Conservation (phyloP, 1,140 invertebrate genomes). For the Rhopalosiphum maidis region DNA sequence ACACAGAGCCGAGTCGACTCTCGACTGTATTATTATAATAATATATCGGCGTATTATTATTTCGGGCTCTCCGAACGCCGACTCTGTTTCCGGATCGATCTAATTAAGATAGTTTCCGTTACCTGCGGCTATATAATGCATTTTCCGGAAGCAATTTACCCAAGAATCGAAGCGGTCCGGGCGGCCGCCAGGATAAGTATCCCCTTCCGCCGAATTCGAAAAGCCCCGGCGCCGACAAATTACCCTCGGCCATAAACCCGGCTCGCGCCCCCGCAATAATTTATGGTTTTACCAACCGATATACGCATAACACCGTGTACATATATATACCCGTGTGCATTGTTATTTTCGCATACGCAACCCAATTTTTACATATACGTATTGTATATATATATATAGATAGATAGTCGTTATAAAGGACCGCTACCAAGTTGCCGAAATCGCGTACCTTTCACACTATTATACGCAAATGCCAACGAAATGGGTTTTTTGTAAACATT, state of each 20-base stretch:
- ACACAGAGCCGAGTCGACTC: neutral
- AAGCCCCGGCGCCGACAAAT: neutral
- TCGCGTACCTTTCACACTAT: neutral
- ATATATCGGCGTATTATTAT: neutral
- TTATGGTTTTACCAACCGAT: neutral
- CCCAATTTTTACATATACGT: neutral
- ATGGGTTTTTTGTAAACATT: neutral
- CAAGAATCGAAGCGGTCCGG: neutral
- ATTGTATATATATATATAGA: neutral
- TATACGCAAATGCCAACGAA: neutral
- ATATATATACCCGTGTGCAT: neutral
- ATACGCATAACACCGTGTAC: neutral
- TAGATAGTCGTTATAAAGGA: neutral
- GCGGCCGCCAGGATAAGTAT: neutral
- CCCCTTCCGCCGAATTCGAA: neutral
- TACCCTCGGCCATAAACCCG: neutral
- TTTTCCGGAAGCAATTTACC: slow-evolving; percentile 33
- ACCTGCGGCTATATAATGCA: neutral
- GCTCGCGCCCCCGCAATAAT: neutral
- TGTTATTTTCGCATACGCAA: neutral
- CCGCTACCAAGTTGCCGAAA: neutral
- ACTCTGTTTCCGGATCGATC: neutral
- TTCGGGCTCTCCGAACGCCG: neutral
- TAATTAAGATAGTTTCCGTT: slow-evolving; percentile 13
- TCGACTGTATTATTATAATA: neutral